Base-by-base conservation (phyloP, 2,113 vertebrate genomes). In the Halichoerus grypus region DNA sequence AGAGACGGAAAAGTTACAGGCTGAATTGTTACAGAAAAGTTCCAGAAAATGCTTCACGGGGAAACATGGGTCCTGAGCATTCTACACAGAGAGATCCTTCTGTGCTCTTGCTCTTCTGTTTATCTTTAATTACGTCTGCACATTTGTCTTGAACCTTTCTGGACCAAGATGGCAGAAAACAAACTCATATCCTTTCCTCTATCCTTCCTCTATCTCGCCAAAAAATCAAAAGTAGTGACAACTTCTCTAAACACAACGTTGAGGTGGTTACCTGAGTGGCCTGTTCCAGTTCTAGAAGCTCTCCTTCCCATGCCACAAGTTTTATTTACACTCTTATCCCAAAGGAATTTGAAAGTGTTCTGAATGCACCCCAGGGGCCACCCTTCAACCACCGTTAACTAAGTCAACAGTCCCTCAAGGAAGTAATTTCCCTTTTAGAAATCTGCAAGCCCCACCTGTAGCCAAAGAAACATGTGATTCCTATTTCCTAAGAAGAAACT, bases 381-480 rank as follows among this genome's bases (percentile, higher is more conserved):
- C 1, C 4, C 28, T 63, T 18, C 46, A 26, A 18, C 31, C 24
- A 16, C 31, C 16, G 13, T 67, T 63, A 88, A 86, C 4, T 19
- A 85, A 91, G 26, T 28, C 36, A 88, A 53, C 19, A 22, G 79
- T 63, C 88, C 28, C 57, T 88, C n/a, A 21, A 55, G 26, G 51
- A 42, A 42, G 81, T 80, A 69, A 90, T 26, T 49, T 86, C 14
- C 46, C 49, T 81, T 87, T 36, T 36, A 92, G 97, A 97, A 86
- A 49, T 51, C 39, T n/a, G 49, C 46, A 16, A 6, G 1, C 26
- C 19, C 22, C 61, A 26, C 36, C 83, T 80, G 11, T 61, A 8
- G 74, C 92, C 94, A 96, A 97, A 97, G 90, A 96, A 86, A 95
- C n/a, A 36, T 51, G 42, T 94, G 91, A 96, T 95, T 97, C 26